phyloP scores from a whole-genome alignment of 2,888 invertebrate species.

The Lepetodrilus schrolli region DNA sequence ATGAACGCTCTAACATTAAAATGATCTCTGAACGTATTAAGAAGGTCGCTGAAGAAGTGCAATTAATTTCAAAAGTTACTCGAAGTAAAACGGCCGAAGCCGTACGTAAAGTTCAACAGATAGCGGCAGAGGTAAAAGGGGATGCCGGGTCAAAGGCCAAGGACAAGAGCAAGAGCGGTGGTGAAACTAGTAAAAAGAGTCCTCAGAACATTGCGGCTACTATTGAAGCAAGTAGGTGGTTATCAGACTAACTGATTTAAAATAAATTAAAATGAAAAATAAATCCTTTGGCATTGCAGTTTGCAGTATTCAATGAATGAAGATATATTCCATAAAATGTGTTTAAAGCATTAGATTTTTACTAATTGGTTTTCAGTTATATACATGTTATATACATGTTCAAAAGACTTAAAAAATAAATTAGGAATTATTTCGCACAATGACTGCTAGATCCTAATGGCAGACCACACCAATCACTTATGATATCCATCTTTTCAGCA shows the following conservation, averaged over 20 bases:
- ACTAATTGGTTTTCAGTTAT: too few species aligned
- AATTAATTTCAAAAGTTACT: neutral
- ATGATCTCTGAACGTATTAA: neutral
- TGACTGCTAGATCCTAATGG: too few species aligned
- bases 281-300: neutral
- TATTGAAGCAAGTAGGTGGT: constrained; percentile 5
- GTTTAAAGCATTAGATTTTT: too few species aligned
- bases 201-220: neutral
- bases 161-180: neutral
- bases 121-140: neutral
- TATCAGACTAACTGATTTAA: neutral
- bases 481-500: too few species aligned
- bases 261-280: neutral
- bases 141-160: neutral
- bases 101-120: constrained; percentile 3
- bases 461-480: too few species aligned
- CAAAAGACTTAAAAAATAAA: too few species aligned
- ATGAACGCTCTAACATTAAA: neutral
- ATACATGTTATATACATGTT: too few species aligned
- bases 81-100: neutral
- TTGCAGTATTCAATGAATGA: too few species aligned
- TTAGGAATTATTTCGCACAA: too few species aligned
- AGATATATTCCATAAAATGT: too few species aligned
- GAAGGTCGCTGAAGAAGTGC: constrained; percentile 20
- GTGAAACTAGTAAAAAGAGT: neutral